Conservation (phyloP, 1,140 invertebrate species). For the Whitmania pigra region DNA sequence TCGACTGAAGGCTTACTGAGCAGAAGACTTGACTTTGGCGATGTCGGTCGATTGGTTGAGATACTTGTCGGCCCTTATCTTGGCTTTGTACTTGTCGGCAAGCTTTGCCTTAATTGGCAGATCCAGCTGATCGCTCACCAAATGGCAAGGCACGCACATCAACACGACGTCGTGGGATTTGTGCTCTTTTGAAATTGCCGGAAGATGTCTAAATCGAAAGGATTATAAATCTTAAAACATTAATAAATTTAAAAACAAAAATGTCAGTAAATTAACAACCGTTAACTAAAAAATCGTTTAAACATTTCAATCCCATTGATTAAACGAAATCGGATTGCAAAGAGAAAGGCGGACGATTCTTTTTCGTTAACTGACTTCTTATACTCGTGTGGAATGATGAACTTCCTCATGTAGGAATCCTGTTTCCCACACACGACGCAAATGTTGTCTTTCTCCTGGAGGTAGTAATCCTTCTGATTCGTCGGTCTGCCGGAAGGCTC, state of each 20-base stretch:
- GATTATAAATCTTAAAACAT: too few relatives aligned
- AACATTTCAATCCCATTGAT: too few relatives aligned
- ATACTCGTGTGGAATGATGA: slow-evolving; percentile 70
- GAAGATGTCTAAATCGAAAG: slow-evolving; percentile 50
- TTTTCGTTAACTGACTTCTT: slow-evolving; percentile 51
- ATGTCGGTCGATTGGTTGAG: slow-evolving; percentile 31
- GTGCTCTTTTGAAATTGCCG: slow-evolving; percentile 67
- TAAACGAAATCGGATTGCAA: too few relatives aligned
- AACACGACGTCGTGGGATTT: slow-evolving; percentile 68
- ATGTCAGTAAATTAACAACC: too few relatives aligned
- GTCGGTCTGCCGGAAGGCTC: slow-evolving; percentile 61
- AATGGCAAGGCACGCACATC: slow-evolving; percentile 61
- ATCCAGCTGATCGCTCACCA: slow-evolving; percentile 57
- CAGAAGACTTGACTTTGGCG: slow-evolving; percentile 54
- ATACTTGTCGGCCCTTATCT: slow-evolving; percentile 37
- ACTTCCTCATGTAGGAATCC: slow-evolving; percentile 62
- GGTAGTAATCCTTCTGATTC: slow-evolving; percentile 58
- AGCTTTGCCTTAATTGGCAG: slow-evolving; percentile 50
- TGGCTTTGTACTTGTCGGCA: slow-evolving; percentile 51
- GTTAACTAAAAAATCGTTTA: too few relatives aligned
- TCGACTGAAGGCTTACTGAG: slow-evolving; percentile 33
- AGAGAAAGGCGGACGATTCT: too few relatives aligned
- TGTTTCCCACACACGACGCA: slow-evolving; percentile 67
- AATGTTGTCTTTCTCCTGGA: slow-evolving; percentile 60
- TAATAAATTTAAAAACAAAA: too few relatives aligned